A percentile compares a stretch with the other conserved stretches of the same genome.
These are phyloP conservation scores for Cosmorhoe ocellata DNA, from an alignment of 2,888 invertebrate species.

Conservation along the genomic window DNA sequence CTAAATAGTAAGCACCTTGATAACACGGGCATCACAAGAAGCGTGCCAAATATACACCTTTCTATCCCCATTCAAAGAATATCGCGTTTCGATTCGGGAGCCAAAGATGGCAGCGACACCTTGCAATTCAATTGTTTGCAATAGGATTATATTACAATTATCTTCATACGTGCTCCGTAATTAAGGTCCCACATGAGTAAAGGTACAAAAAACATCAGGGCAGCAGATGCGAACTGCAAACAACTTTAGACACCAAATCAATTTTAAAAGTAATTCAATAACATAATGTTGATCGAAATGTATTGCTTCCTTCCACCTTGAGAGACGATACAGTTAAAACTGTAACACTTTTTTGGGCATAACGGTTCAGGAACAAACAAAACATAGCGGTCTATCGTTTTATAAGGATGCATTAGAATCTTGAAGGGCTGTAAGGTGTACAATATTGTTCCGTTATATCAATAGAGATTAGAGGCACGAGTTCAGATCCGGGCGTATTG, in stretches of 20 bases:
- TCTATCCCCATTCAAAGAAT: slow-evolving; percentile 40
- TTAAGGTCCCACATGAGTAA: slow-evolving; percentile 77
- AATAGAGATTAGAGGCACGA: slow-evolving; percentile 80
- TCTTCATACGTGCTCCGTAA: slow-evolving; percentile 75
- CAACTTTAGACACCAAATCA: slow-evolving; percentile 64
- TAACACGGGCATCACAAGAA: slow-evolving; percentile 43
- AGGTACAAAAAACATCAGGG: slow-evolving; percentile 57
- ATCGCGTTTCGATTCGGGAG: slow-evolving; percentile 54
- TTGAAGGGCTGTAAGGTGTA: slow-evolving; percentile 64
- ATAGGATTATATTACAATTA: slow-evolving; percentile 78
- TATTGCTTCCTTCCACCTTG: slow-evolving; percentile 82
- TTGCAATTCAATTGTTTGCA: slow-evolving; percentile 71
- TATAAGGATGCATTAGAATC: slow-evolving; percentile 61
- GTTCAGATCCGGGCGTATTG: slow-evolving; percentile 66
- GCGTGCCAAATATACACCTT: slow-evolving; percentile 74
- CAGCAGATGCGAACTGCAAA: slow-evolving; percentile 77
- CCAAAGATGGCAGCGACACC: slow-evolving; percentile 53
- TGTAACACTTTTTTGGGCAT: slow-evolving; percentile 74
- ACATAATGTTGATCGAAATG: slow-evolving; percentile 78
- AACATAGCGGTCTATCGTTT: slow-evolving; percentile 70
- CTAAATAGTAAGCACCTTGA: slow-evolving; percentile 36
- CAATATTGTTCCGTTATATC: slow-evolving; percentile 74
- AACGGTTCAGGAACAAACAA: slow-evolving; percentile 70
- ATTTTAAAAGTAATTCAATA: slow-evolving; percentile 80
- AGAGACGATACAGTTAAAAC: slow-evolving; percentile 77